Conservation (phyloP, 2,888 invertebrate species). For the Amphipyra berbera region DNA sequence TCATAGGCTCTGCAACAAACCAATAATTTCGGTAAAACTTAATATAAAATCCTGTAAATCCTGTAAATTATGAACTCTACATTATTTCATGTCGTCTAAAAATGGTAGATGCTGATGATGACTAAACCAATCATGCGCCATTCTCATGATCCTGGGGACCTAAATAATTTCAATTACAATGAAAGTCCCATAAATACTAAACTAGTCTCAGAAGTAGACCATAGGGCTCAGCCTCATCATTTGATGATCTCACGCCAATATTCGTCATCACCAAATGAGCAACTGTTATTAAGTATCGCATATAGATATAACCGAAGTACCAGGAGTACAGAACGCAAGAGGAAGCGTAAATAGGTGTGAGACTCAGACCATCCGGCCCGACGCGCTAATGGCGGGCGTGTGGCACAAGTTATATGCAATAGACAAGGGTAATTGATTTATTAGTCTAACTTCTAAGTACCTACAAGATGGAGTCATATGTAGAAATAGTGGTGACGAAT, state of each 20-base stretch:
- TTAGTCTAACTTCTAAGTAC: slow-evolving; percentile 29
- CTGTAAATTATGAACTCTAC: no score
- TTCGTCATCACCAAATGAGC: slow-evolving; percentile 51
- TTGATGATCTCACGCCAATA: slow-evolving; percentile 49
- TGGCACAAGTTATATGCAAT: slow-evolving; percentile 62
- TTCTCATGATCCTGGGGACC: slow-evolving; percentile 27
- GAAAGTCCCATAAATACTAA: slow-evolving; percentile 50
- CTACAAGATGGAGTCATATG: slow-evolving; percentile 24
- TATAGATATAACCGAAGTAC: slow-evolving; percentile 64
- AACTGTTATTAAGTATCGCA: slow-evolving; percentile 45
- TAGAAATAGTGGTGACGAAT: slow-evolving; percentile 28
- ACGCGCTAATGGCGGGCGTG: slow-evolving; percentile 76
- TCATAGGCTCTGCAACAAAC: no score
- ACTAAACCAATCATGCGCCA: slow-evolving; percentile 30
- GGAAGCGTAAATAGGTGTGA: slow-evolving; percentile 89
- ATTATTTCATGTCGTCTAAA: slow-evolving; percentile 14
- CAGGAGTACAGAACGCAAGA: slow-evolving; percentile 81
- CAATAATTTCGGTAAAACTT: no score
- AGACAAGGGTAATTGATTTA: slow-evolving; percentile 40
- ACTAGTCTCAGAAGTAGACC: slow-evolving; percentile 36
- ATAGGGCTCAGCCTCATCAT: slow-evolving; percentile 30
- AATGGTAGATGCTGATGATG: neutral
- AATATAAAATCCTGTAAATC: no score
- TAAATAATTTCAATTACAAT: slow-evolving; percentile 36
- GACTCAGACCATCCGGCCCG: slow-evolving; percentile 87